phyloP scores from a whole-genome alignment of 92 coral and sea anemone species.

The Metridium senile region DNA sequence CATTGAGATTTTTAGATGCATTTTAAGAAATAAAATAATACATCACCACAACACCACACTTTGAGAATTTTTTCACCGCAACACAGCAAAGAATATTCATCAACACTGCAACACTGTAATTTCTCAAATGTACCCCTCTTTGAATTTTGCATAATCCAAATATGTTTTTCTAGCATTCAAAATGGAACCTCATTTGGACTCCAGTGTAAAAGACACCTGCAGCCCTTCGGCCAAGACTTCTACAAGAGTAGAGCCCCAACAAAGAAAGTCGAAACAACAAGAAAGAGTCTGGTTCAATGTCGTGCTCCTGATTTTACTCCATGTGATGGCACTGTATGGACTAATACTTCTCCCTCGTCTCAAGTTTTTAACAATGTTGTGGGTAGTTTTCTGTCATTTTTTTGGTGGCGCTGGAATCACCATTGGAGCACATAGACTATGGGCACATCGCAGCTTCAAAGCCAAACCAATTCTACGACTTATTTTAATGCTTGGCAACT shows the following conservation, averaged over 20 bases:
- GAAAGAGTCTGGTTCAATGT: conserved; percentile 68
- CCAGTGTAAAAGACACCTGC: no score
- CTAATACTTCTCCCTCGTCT: conserved; percentile 52
- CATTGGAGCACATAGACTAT: conserved; percentile 57
- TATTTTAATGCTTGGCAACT: conserved; percentile 10
- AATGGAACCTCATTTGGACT: no score
- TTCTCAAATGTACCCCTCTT: no score
- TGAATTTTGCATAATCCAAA: no score
- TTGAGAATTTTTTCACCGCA: no score
- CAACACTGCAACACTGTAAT: no score
- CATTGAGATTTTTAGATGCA: no score
- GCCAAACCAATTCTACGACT: conserved; percentile 38
- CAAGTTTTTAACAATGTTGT: conserved; percentile 52
- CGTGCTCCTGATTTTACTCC: conserved; percentile 43
- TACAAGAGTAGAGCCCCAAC: background rate
- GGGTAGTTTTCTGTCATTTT: conserved; percentile 45
- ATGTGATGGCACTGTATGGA: conserved; percentile 58
- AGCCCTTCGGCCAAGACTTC: no score
- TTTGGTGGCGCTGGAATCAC: conserved; percentile 58
- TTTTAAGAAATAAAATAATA: no score
- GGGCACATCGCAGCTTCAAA: conserved; percentile 49
- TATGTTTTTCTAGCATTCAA: no score
- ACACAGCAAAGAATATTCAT: no score
- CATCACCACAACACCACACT: no score
- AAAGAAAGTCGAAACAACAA: background rate